Evolutionary conservation across 2,888 invertebrate genomes (phyloP), one percentile per base, ranked within the genome.

Genomic region (Scaptomyza parva): DNA sequence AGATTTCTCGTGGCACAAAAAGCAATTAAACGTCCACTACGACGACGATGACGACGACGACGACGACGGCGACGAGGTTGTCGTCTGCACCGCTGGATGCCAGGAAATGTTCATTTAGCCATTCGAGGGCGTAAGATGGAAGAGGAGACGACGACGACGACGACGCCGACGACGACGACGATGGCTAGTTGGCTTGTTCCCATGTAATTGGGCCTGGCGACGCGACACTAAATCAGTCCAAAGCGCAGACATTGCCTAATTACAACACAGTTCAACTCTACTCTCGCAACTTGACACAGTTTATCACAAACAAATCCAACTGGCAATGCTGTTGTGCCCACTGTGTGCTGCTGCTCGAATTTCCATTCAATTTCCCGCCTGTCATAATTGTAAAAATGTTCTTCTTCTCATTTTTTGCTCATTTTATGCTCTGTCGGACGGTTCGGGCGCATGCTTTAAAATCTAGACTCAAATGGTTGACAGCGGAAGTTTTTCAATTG

Each of bases 91-190:
- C 88, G 90, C 90, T 91, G 91, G 91, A 90, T 89, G 91, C 91
- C 91, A 91, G 91, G 91, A 91, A 91, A 91, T 88, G 90, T 89
- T 91, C 90, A 91, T 91, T 91, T 91, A 91, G 78, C 78, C 63
- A 72, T 22, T 69, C 64, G 66, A 62, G 5, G 30, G 20, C n/a
- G 50, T 20, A 14, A 33, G 57, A 28, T 30, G 50, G 39, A 26
- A 41, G 37, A 43, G 54, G 28, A 22, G 11, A 12, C 17, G 7
- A 24, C 24, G 24, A 8, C 3, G 24, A 1, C 5, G 28, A 9
- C 28, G 28, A 9, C 28, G 28, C 2, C 6, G 28, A 9, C 6
- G 28, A 3, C 6, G 28, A 9, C 6, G 17, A 47, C 22, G 55
- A 51, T 12, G 52, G 22, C 37, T 26, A 37, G 57, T 40, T 50